These are phyloP conservation scores for Chlorospingus flavigularis DNA, from an alignment of 2,797 vertebrate genomes.

Conservation along the genomic window DNA sequence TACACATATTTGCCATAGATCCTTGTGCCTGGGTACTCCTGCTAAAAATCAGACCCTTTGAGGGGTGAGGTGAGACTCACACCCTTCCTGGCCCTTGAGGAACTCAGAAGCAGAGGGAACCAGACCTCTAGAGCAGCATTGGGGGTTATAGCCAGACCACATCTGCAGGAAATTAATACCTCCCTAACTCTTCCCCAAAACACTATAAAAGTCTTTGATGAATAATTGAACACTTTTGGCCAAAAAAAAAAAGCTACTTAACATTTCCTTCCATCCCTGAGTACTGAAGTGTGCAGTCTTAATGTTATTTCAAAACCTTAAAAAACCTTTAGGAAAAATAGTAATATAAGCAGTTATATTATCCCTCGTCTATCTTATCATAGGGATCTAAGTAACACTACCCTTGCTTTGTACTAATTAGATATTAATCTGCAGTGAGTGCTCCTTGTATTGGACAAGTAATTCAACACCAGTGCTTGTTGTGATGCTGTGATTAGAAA, in stretches of 20 bases:
- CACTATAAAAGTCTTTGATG: background rate
- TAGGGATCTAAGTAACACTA: background rate
- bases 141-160: background rate
- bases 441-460: background rate
- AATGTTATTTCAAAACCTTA: background rate
- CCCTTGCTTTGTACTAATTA: background rate
- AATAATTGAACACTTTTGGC: background rate
- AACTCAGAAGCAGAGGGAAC: background rate
- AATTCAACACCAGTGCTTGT: background rate
- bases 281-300: background rate
- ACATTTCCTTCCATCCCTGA: background rate
- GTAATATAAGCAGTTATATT: background rate
- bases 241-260: background rate
- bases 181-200: background rate
- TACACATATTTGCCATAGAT: background rate
- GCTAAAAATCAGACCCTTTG: background rate
- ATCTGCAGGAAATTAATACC: background rate
- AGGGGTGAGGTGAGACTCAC: background rate
- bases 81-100: fast-evolving
- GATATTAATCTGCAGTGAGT: background rate
- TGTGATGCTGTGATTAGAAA: background rate
- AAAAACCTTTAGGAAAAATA: background rate
- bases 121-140: background rate
- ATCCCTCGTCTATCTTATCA: background rate
- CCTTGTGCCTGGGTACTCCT: background rate